Base-by-base conservation (phyloP, 2,888 invertebrate species). In the Eurytoma adleriae region DNA sequence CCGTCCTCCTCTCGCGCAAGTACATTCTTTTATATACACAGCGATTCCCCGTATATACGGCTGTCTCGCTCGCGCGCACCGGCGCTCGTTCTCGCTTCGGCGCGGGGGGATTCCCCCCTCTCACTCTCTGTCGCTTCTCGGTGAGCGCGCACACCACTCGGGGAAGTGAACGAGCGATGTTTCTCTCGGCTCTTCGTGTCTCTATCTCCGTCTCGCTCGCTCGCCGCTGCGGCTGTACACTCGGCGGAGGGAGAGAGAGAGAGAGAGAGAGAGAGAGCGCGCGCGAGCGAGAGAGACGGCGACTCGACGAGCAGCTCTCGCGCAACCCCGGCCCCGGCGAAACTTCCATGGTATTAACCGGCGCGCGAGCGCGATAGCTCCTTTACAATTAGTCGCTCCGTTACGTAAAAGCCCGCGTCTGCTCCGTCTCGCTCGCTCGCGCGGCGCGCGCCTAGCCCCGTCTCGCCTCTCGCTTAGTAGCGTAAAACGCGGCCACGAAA, bases 321-420 rank as follows among this genome's bases (percentile, higher is more conserved):
- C 62, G 48, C 74, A 66, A 79, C 69, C 84, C 85, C 85, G 84
- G 83, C 85, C 83, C 85, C 62, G 64, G 70, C 73, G 40, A 84
- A 85, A 82, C 84, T 83, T 83, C 84, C 84, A 86, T 86, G 89
- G 89, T 87, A 90, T 90, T 90, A 90, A 89, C 89, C 88, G 89
- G 87, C 87, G 88, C 89, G 89, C 71, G 69, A 88, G 87, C 87
- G 87, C 89, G 90, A 89, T 90, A 89, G 89, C 89, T 90, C 89
- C 90, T 90, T 90, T 88, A 89, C 89, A 89, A 89, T 89, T 90
- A 90, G 89, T 88, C 89, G 88, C 88, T 86, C 85, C 85, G 89
- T 90, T 90, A 89, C 88, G 88, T 88, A 89, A 89, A 89, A 89
- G 86, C 87, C 86, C 85, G 86, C 72, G 72, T 72, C 66, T 61